A percentile compares a stretch with the other conserved stretches of the same genome.
Conservation (phyloP, 37 sponge, comb jelly and placozoan genomes). For the Axinella damicornis region DNA sequence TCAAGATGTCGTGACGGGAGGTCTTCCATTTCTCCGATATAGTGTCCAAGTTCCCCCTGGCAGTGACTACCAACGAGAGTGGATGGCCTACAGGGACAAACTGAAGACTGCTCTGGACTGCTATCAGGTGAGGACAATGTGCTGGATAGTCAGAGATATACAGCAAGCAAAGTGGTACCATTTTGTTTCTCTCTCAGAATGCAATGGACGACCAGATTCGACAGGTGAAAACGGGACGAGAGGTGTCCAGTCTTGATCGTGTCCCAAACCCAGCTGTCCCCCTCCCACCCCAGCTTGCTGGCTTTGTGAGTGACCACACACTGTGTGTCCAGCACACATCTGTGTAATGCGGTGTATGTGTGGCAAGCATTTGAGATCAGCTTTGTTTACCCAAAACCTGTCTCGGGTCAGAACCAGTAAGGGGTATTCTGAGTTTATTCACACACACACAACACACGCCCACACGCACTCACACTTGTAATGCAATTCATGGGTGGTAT, state of each 20-base stretch:
- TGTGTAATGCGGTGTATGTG: too few relatives aligned
- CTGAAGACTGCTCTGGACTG: slow-evolving; percentile 38
- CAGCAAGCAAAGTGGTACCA: too few relatives aligned
- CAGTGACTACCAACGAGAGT: slow-evolving; percentile 38
- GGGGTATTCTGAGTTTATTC: too few relatives aligned
- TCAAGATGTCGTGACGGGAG: neutral
- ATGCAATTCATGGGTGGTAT: too few relatives aligned
- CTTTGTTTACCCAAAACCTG: too few relatives aligned
- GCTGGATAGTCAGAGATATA: too few relatives aligned
- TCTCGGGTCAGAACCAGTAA: too few relatives aligned
- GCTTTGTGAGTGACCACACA: slow-evolving; percentile 2
- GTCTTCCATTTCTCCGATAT: neutral
- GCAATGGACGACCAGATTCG: slow-evolving; percentile 39
- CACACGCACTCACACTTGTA: too few relatives aligned
- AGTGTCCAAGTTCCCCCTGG: slow-evolving; percentile 19
- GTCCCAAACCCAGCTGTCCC: slow-evolving; percentile 28
- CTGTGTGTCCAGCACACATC: too few relatives aligned
- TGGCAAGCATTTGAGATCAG: too few relatives aligned
- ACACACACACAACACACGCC: too few relatives aligned
- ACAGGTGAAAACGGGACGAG: slow-evolving; percentile 31
- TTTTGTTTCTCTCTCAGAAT: neutral
- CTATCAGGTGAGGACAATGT: slow-evolving; percentile 39
- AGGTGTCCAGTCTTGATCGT: slow-evolving; percentile 10
- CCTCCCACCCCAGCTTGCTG: slow-evolving; percentile 18
- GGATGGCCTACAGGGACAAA: slow-evolving; percentile 37